Base-by-base conservation (phyloP, 2,797 vertebrate genomes). In the Pseudomugil tenellus region DNA sequence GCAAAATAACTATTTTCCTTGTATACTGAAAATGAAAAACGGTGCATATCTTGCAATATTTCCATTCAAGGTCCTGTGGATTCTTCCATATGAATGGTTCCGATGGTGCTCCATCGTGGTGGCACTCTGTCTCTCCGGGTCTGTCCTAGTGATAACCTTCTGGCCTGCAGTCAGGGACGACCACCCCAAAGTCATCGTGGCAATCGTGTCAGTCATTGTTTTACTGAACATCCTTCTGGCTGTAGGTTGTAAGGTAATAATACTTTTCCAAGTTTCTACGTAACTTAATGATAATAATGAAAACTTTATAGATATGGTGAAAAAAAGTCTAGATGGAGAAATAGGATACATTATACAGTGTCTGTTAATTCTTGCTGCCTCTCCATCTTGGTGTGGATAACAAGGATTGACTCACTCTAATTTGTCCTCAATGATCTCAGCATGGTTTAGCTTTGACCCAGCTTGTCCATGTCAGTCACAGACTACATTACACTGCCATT, bases 131-230 rank as follows among this genome's bases (percentile, higher is more conserved):
- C 92, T 99, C 54, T 99, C 98, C 0, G 96, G 97, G 17, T 96
- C 97, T 0, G 96, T 98, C 63, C 83, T 99, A 87, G 92, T 95
- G 37, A 89, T 97, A 92, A 99, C 98, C 0, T 97, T 99, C 81
- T 98, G 96, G 97, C 97, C 97, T 0, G 96, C 96, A 0, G 94
- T 99, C 68, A 93, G 95, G 2, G 96, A 98, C 0, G 97, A 99
- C 89, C 95, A 93, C 67, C 94, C 95, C 49, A 94, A 94, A 57
- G 59, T 99, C 0, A 94, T 95, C 0, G 63, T 96, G 56, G 92
- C 93, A 1, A 93, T 95, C 0, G 70, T 97, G 34, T 85, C 90
- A 7, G 71, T 90, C 6, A 89, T 99, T 16, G 72, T 96, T 54
- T 53, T 94, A 70, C 93, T 99, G 53, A 97, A 99, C 23, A 71